phyloP scores from a whole-genome alignment of 2,888 invertebrate genomes.

The Drosophila mayaguana region DNA sequence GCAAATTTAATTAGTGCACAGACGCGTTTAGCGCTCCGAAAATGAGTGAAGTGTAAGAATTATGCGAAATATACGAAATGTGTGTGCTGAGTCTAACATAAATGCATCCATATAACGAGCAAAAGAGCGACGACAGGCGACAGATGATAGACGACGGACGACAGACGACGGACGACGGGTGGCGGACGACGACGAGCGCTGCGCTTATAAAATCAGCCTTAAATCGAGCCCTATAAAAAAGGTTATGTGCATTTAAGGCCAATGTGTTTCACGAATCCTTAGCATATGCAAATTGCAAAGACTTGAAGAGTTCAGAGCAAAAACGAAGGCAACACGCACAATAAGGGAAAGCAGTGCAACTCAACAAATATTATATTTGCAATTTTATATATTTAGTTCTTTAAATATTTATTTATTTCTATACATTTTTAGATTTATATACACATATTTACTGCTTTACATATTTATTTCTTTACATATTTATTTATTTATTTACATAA shows the following conservation, averaged over 20 bases:
- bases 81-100: conserved; percentile 23
- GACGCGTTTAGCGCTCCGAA: conserved; percentile 34
- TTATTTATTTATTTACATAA: too few relatives aligned
- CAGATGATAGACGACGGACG: neutral
- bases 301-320: neutral
- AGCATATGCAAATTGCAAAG: conserved; percentile 10
- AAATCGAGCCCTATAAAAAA: conserved; percentile 44
- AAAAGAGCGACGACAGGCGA: conserved; percentile 15
- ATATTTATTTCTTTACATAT: neutral
- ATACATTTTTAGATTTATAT: too few relatives aligned
- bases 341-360: neutral
- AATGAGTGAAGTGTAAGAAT: conserved; percentile 48
- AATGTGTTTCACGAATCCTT: conserved; percentile 11
- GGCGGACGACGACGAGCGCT: conserved; percentile 8
- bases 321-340: neutral
- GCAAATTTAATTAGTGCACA: conserved; percentile 73
- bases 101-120: conserved; percentile 15
- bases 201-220: conserved; percentile 47
- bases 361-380: neutral
- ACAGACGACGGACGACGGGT: neutral
- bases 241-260: conserved; percentile 31
- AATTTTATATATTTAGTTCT: neutral
- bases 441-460: too few relatives aligned
- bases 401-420: neutral
- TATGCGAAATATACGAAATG: conserved; percentile 29